Conservation (phyloP, 2,888 invertebrate genomes). For the Panorpa germanica region DNA sequence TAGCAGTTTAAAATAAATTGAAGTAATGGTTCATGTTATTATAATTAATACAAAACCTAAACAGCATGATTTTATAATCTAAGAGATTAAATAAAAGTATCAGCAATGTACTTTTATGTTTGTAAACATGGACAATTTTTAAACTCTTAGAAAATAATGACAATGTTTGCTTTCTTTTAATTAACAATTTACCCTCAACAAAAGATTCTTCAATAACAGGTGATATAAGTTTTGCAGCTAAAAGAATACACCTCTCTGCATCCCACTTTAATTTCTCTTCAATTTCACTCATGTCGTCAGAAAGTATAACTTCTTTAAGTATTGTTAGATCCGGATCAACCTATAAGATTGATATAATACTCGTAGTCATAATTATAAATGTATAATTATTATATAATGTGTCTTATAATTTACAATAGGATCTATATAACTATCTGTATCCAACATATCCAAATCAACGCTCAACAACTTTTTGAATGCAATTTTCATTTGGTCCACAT, state of each 20-base stretch:
- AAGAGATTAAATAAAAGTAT: too few relatives aligned
- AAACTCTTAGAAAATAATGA: slow-evolving; percentile 1
- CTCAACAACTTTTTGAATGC: slow-evolving; percentile 81
- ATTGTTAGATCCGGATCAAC: slow-evolving; percentile 23
- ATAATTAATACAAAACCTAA: too few relatives aligned
- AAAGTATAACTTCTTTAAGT: slow-evolving; percentile 56
- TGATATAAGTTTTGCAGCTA: slow-evolving; percentile 76
- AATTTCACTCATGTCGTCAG: slow-evolving; percentile 53
- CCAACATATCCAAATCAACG: slow-evolving; percentile 66
- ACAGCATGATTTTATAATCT: too few relatives aligned
- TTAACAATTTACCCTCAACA: slow-evolving; percentile 33
- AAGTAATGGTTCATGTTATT: too few relatives aligned
- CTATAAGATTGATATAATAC: slow-evolving; percentile 20
- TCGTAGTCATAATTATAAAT: too few relatives aligned
- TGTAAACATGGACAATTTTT: too few relatives aligned
- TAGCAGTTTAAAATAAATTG: too few relatives aligned
- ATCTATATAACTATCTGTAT: too few relatives aligned
- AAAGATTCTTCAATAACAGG: slow-evolving; percentile 57
- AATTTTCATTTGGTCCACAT: slow-evolving; percentile 82
- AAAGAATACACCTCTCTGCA: slow-evolving; percentile 67
- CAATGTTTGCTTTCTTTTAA: slow-evolving; percentile 4
- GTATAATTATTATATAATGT: too few relatives aligned
- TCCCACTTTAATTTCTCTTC: slow-evolving; percentile 50
- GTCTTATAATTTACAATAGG: too few relatives aligned
- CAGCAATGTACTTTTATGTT: too few relatives aligned